Evolutionary conservation across 30 jellyfish, hydroid and myxozoan species (phyloP).

Genomic region (Catostylus mosaicus): DNA sequence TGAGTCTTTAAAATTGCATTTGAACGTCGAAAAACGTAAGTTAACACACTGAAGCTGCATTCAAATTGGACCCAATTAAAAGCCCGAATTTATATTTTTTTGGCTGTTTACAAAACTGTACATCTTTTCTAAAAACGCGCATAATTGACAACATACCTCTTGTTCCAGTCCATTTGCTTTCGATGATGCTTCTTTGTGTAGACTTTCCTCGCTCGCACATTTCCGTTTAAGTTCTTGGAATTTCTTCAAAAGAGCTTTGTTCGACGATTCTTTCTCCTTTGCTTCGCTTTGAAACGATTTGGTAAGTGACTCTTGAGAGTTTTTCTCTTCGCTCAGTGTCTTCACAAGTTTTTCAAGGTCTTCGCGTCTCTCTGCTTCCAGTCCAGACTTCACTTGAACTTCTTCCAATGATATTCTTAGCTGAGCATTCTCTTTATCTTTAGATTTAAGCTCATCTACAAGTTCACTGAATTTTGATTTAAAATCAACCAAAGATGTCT

Average conservation of each 20-base stretch:
- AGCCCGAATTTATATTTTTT: too few species aligned
- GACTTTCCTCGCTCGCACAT: slow-evolving; percentile 11
- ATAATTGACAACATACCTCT: too few species aligned
- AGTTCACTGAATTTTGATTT: slow-evolving; percentile 10
- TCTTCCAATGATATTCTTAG: slow-evolving; percentile 64
- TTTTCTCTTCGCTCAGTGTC: neutral
- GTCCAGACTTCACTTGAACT: slow-evolving; percentile 29
- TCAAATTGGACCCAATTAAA: too few species aligned
- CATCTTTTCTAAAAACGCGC: too few species aligned
- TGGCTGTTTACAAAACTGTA: too few species aligned
- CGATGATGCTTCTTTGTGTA: slow-evolving; percentile 8
- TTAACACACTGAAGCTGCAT: too few species aligned
- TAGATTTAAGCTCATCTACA: slow-evolving; percentile 17
- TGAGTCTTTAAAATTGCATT: too few species aligned
- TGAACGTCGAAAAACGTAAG: too few species aligned
- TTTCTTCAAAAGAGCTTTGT: slow-evolving; percentile 1
- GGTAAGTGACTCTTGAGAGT: neutral
- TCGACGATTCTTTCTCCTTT: neutral
- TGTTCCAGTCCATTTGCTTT: slow-evolving; percentile 20
- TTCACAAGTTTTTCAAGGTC: slow-evolving; percentile 30
- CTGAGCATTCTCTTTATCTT: slow-evolving; percentile 54
- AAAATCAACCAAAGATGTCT: slow-evolving; percentile 21
- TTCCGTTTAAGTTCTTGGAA: slow-evolving; percentile 27
- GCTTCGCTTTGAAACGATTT: slow-evolving; percentile 33
- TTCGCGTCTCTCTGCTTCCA: slow-evolving; percentile 11